Conservation (phyloP, 2,797 vertebrate species). For the Brachyalestes nurse region DNA sequence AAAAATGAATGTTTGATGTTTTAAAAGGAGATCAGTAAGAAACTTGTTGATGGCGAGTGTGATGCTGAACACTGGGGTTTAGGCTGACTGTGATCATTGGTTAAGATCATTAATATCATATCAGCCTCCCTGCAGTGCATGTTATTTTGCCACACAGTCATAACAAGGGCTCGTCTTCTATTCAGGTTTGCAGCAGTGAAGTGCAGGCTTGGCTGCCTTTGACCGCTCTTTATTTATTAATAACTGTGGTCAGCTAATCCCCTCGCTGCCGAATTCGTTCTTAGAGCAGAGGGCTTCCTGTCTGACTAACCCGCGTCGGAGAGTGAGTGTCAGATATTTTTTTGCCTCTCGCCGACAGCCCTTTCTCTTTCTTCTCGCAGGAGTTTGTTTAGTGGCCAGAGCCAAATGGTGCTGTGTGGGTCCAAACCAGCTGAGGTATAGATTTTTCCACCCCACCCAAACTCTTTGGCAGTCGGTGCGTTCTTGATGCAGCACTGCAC, state of each 20-base stretch:
- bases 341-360: constrained; percentile 23
- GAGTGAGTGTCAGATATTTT: constrained; percentile 49
- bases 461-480: constrained; percentile 35
- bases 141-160: no score
- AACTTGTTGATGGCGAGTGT: no score
- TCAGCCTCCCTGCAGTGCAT: no score
- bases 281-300: constrained; percentile 23
- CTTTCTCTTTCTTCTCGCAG: neutral
- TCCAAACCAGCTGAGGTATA: constrained; percentile 34
- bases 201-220: neutral
- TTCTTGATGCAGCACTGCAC: constrained; percentile 49
- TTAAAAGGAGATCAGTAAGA: no score
- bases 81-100: no score
- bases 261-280: neutral
- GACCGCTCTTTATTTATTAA: constrained; percentile 3
- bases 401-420: neutral
- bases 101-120: no score
- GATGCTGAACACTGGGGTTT: no score
- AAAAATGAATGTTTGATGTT: no score
- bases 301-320: constrained; percentile 33
- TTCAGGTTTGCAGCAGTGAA: neutral
- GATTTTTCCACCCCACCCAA: constrained; percentile 56
- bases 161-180: neutral
- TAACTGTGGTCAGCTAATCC: constrained; percentile 11
- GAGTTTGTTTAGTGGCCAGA: constrained; percentile 8